These are phyloP conservation scores for Ptilonorhynchus violaceus DNA, from an alignment of 2,113 vertebrate species.

Conservation along the genomic window DNA sequence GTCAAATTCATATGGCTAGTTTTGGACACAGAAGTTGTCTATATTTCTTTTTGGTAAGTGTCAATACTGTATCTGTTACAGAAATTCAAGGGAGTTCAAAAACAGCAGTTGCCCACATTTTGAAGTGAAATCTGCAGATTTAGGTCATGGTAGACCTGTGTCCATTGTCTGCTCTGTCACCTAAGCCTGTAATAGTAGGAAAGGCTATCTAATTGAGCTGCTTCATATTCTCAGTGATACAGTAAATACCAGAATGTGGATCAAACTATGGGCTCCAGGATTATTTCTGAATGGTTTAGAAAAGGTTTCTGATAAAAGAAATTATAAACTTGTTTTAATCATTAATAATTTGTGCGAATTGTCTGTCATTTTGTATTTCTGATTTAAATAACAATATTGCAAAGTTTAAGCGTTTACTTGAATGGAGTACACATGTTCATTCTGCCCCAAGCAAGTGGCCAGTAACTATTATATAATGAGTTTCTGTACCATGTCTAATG, in stretches of 20 bases:
- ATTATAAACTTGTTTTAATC: not conserved
- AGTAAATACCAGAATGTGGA: not conserved
- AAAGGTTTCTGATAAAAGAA: constrained; percentile 36
- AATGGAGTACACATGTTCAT: not conserved
- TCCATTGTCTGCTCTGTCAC: not conserved
- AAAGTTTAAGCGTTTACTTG: not conserved
- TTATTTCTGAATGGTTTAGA: not conserved
- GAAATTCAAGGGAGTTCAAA: not conserved
- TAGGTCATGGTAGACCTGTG: not conserved
- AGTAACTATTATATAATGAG: constrained; percentile 1
- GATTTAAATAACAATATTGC: constrained; percentile 31
- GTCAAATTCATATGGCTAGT: not conserved
- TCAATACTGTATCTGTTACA: not conserved
- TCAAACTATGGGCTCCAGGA: not conserved
- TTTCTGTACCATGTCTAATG: constrained; percentile 53
- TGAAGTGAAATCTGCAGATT: not conserved
- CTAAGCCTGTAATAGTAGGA: rapidly evolving
- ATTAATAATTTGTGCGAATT: not conserved
- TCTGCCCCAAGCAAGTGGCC: not conserved
- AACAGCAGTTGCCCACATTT: not conserved
- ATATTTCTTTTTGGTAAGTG: not conserved
- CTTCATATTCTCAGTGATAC: not conserved
- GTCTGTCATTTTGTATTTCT: constrained; percentile 1
- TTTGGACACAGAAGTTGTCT: not conserved
- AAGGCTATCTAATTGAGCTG: not conserved